Conservation (phyloP, 1,140 invertebrate genomes). For the Pogonomyrmex californicus region DNA sequence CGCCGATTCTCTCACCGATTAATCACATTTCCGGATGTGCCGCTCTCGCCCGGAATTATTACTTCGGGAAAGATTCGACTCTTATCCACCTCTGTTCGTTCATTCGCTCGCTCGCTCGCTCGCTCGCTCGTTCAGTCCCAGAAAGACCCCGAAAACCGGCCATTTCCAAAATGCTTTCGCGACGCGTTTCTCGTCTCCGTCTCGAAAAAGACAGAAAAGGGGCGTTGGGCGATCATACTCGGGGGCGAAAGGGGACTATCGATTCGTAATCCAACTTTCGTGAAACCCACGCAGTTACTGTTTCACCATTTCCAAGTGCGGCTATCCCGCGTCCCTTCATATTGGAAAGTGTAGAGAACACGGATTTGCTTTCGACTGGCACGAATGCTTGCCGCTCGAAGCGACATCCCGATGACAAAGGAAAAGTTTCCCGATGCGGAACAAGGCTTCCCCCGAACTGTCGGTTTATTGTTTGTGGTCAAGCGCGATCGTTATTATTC, state of each 20-base stretch:
- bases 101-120: neutral
- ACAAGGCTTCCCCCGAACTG: constrained; percentile 32
- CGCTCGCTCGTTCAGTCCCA: neutral
- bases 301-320: constrained; percentile 41
- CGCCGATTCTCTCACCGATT: constrained; percentile 46
- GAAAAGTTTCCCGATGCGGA: constrained; percentile 57
- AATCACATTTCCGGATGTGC: constrained; percentile 39
- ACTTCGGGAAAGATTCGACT: neutral
- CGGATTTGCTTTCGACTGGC: constrained; percentile 60
- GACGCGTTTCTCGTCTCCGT: neutral
- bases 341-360: constrained; percentile 58
- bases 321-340: constrained; percentile 39
- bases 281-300: constrained; percentile 34
- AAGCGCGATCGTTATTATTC: constrained; percentile 45
- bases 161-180: neutral
- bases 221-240: neutral
- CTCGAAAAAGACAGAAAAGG: neutral
- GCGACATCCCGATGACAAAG: constrained; percentile 57
- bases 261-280: constrained; percentile 54
- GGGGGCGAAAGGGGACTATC: neutral
- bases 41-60: constrained; percentile 22
- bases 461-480: constrained; percentile 34
- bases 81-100: neutral
- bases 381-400: constrained; percentile 44
- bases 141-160: neutral